Conservation (phyloP, 2,113 vertebrate genomes). For the Gallinago undulata region DNA sequence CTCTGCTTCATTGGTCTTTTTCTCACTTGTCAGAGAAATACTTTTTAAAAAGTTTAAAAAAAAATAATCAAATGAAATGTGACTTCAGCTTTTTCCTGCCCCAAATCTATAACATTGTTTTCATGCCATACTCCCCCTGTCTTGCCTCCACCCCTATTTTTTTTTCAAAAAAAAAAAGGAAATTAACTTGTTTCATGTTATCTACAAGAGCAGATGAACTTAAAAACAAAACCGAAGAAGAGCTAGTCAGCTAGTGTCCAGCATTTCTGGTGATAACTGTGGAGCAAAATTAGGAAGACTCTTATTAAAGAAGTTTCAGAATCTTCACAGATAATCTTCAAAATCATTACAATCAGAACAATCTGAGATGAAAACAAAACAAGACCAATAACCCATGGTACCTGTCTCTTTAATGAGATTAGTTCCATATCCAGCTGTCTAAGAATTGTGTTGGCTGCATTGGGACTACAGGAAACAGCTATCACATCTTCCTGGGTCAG, state of each 20-base stretch:
- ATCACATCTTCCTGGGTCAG: slow-evolving; percentile 96
- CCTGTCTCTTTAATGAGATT: slow-evolving; percentile 98
- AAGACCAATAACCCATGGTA: slow-evolving; percentile 68
- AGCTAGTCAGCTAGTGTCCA: not conserved
- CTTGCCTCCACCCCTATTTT: accelerated
- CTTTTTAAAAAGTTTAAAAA: not conserved
- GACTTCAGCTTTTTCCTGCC: not conserved
- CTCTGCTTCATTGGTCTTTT: not conserved
- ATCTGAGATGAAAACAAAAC: slow-evolving; percentile 25
- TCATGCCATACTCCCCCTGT: not conserved
- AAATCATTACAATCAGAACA: slow-evolving; percentile 51
- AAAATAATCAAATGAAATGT: not conserved
- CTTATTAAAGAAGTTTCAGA: slow-evolving; percentile 39
- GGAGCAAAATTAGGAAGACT: slow-evolving; percentile 31
- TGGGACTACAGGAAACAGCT: slow-evolving; percentile 93
- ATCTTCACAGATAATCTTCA: slow-evolving; percentile 49
- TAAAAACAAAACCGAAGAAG: not conserved
- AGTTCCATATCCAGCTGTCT: slow-evolving; percentile 97
- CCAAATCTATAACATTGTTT: not conserved
- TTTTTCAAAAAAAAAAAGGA: not conserved
- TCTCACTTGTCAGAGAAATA: not conserved
- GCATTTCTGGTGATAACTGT: slow-evolving; percentile 18
- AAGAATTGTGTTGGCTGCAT: slow-evolving; percentile 92
- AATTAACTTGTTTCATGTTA: not conserved
- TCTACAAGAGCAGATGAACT: not conserved